Base-by-base conservation (phyloP, 1,140 invertebrate genomes). In the Caerostris darwini region DNA sequence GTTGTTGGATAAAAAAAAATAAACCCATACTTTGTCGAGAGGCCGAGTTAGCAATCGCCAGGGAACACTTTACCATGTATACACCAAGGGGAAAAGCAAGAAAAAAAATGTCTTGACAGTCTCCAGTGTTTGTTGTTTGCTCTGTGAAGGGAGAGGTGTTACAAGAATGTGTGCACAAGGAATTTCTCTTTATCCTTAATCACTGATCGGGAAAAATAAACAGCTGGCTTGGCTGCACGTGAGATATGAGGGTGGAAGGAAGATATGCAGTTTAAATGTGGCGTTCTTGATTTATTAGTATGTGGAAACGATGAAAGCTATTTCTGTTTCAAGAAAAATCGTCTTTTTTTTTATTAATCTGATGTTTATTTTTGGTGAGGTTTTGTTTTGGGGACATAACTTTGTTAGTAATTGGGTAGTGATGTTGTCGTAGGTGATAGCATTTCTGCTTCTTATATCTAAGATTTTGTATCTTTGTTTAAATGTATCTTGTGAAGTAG, bases 111-210 rank as follows among this genome's bases (percentile, higher is more conserved):
- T 67, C 81, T 67, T 92, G 81, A 61, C 90, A 67, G 77, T 64
- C 58, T 82, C 69, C 67, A 85, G 77, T 85, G 19, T 90, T 90
- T 90, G 89, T 81, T 85, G 82, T 92, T 92, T 92, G 90, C 67
- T 85, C 90, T 85, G 59, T 12, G 81, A 34, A 85, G 77, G 34
- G 61, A 57, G 81, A 92, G 90, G 71, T 58, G 90, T 92, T 81
- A 82, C 71, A 91, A 71, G 71, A 85, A 92, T 92, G 90, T 92
- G 90, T 85, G 59, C 90, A 56, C 59, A 92, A 92, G 61, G 90
- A 92, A 92, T 92, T 92, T 85, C 90, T 92, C 82, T 56, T 56
- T 85, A 53, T 54, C 90, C 58, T 85, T 92, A 92, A 92, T 92
- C 90, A 92, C 90, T 57, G 90, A 92, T 85, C 58, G 57, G 59